phyloP scores from a whole-genome alignment of 2,888 invertebrate species.

The Cremastinae sp. region DNA sequence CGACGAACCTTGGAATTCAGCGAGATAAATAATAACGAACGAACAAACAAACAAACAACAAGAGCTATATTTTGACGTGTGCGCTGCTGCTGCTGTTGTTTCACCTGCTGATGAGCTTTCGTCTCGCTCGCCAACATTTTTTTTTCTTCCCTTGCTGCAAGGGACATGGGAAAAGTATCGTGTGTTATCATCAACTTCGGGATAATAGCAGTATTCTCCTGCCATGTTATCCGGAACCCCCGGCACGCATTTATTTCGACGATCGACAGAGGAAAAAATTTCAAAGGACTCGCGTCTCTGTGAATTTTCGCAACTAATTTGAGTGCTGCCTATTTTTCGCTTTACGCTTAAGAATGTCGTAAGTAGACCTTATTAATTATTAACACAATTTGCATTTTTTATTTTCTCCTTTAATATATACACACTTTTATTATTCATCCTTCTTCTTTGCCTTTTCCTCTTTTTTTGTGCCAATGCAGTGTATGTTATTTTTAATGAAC shows the following conservation, averaged over 20 bases:
- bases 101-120: conserved; percentile 26
- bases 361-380: conserved; percentile 74
- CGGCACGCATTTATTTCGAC: background rate
- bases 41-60: conserved; percentile 3
- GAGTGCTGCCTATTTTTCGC: conserved; percentile 65
- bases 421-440: too few relatives aligned
- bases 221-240: background rate
- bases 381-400: conserved; percentile 54
- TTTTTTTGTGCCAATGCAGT: too few relatives aligned
- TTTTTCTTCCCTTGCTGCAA: conserved; percentile 3
- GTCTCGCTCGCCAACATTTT: conserved; percentile 10
- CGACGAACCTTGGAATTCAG: too few relatives aligned
- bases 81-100: conserved; percentile 30
- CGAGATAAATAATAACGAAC: too few relatives aligned
- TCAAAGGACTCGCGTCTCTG: conserved; percentile 3
- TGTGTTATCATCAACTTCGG: background rate
- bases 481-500: too few relatives aligned
- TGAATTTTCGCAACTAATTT: conserved; percentile 55
- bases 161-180: too few relatives aligned
- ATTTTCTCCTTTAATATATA: conserved; percentile 3
- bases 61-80: conserved; percentile 39
- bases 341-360: conserved; percentile 75
- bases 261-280: background rate
- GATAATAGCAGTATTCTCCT: too few relatives aligned
- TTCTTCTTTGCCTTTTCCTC: too few relatives aligned